These are phyloP conservation scores for Eudasyphora cyanicolor DNA, from an alignment of 2,888 invertebrate species.

Conservation along the genomic window DNA sequence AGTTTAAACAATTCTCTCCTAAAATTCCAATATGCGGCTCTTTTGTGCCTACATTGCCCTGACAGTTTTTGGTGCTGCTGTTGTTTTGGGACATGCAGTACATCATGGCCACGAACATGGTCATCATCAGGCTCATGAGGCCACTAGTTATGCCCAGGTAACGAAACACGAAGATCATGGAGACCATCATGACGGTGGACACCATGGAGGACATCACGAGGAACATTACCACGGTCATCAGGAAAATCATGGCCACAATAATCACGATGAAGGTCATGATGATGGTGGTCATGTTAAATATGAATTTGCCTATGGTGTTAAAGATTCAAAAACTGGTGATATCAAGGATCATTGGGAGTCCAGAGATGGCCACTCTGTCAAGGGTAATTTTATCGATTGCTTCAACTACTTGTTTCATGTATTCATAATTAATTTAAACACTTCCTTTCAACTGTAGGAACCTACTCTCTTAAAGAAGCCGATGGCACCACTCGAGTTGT, in stretches of 20 bases:
- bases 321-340: slow-evolving; percentile 17
- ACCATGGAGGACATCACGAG: slow-evolving; percentile 57
- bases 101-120: neutral
- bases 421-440: neutral
- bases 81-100: neutral
- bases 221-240: slow-evolving; percentile 32
- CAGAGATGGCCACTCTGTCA: slow-evolving; percentile 81
- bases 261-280: slow-evolving; percentile 59
- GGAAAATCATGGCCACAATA: slow-evolving; percentile 66
- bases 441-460: neutral
- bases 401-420: too few species aligned
- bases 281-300: slow-evolving; percentile 8
- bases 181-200: neutral
- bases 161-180: slow-evolving; percentile 71
- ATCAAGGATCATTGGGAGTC: slow-evolving; percentile 70
- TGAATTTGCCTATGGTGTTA: slow-evolving; percentile 23
- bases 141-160: slow-evolving; percentile 49
- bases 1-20: neutral
- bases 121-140: slow-evolving; percentile 9
- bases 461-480: slow-evolving; percentile 1
- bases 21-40: neutral
- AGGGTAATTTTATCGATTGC: slow-evolving; percentile 72
- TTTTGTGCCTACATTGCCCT: neutral
- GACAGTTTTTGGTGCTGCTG: neutral
- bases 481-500: slow-evolving; percentile 22